Evolutionary conservation across 35 echinoderm and acorn worm genomes (phyloP).

Genomic region (Lytechinus pictus): DNA sequence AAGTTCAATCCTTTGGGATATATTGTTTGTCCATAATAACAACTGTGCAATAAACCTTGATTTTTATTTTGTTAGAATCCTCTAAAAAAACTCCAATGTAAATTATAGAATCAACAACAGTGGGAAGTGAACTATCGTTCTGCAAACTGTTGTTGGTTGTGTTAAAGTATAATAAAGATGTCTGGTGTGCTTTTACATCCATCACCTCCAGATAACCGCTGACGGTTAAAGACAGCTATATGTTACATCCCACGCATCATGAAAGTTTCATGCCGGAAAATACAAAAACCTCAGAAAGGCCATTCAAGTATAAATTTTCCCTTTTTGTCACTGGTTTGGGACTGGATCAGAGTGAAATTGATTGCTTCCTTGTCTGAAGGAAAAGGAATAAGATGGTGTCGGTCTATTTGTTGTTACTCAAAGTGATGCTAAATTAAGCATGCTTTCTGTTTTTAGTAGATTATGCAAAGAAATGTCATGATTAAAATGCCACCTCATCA

Average conservation of each 20-base stretch:
- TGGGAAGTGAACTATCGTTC: neutral
- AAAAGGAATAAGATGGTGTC: neutral
- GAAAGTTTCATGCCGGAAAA: neutral
- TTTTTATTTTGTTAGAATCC: too few relatives aligned
- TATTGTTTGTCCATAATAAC: too few relatives aligned
- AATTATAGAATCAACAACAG: neutral
- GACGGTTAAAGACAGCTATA: neutral
- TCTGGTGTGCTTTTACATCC: neutral
- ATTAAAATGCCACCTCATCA: neutral
- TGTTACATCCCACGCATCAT: neutral
- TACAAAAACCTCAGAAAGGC: slow-evolving; percentile 2
- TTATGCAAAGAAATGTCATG: neutral
- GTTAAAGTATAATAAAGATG: neutral
- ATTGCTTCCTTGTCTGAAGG: neutral
- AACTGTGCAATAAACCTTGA: too few relatives aligned
- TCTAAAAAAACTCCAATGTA: too few relatives aligned
- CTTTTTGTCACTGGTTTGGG: neutral
- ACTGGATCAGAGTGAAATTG: neutral
- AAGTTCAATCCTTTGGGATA: too few relatives aligned
- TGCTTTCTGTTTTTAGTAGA: neutral
- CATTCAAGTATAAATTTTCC: neutral
- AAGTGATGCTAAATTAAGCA: neutral
- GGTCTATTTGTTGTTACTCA: neutral
- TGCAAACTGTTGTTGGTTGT: neutral
- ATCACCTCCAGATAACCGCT: neutral